Base-by-base conservation (phyloP, 2,797 vertebrate species). In the Pantherophis vulpinus region DNA sequence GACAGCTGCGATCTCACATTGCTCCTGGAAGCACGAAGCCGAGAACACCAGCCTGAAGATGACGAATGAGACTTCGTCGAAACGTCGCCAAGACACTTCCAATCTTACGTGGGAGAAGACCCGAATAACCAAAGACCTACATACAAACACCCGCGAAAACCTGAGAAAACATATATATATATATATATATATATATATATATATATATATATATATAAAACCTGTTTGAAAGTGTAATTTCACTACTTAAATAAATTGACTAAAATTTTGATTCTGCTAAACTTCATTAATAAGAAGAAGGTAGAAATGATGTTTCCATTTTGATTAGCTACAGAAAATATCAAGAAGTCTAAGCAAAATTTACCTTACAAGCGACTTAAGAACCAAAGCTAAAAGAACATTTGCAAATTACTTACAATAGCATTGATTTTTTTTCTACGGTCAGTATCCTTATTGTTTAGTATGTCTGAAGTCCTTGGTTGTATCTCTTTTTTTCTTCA, bases 401-500 rank as follows among this genome's bases (percentile, higher is more conserved):
- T 5, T 0, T 93, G 13, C 89, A 51, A 91, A 12, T 83, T 96
- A 97, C 97, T 97, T 95, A 96, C 97, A 92, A 18, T 23, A n/a
- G n/a, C 91, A 91, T 56, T 58, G 94, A 59, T 47, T 95, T 91
- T 93, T 5, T 10, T 2, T 1, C 9, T 23, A 70, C 70, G 61
- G 0, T 91, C 95, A 66, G 70, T 90, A 93, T 55, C 70, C 90
- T 93, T 94, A 74, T 61, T 93, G 83, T 93, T 91, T 37, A 93
- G 90, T 79, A 79, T n/a, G 66, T 63, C 94, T 95, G 94, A 66
- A 88, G 91, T 89, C 88, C 89, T 10, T 8, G 32, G 93, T 5
- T 93, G 91, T 93, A 90, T 94, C 95, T 93, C 95, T 94, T 87
- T 89, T 86, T 94, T 56, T 88, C 94, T 54, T 87, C 70, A 83